Evolutionary conservation across 2,797 vertebrate species (phyloP), one percentile per base, ranked within the genome.

Genomic region (Poecile montanus): DNA sequence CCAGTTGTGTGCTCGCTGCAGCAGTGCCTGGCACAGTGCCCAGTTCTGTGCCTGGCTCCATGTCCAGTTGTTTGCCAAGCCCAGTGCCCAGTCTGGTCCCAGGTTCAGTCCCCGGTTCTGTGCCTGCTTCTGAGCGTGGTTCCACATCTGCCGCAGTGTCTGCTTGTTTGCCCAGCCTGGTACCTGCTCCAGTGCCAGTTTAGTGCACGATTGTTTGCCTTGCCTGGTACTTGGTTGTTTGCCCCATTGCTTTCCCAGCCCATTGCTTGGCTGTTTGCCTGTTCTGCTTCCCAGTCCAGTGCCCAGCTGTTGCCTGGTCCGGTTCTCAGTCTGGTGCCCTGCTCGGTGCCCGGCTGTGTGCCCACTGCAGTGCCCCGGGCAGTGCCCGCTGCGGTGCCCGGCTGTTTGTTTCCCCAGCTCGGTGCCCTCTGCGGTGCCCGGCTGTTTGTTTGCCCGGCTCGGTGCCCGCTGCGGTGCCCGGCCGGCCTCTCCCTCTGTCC

Each of bases 371-470:
- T 36, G 26, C 27, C 12, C 4, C 47, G 16, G 20, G 10, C 42
- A 36, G n/a, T 40, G 27, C 13, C 30, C 3, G 1, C 1, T 10
- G 1, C 6, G 1, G 21, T 16, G 16, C 25, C 36, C 21, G 40
- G 57, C 16, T 26, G 16, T 38, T 17, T 14, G 4, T 2, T 16
- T 47, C 3, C 27, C 4, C 2, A 1, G 9, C 8, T 3, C 7
- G 1, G 8, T 47, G 4, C 58, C 45, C 10, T 12, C 38, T 40
- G 12, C 16, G 0, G 6, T 45, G 17, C 50, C 20, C 13, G 2
- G 17, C 14, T 25, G 9, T 38, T 6, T 27, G 11, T 22, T n/a
- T 34, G 20, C 45, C 72, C 34, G 2, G 36, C 10, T 1, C 27
- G 0, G 8, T 54, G 17, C 58, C 20, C 13, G 5, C 8, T 18